Evolutionary conservation across 2,113 vertebrate species (phyloP).

Genomic region (Tachuris rubrigastra): DNA sequence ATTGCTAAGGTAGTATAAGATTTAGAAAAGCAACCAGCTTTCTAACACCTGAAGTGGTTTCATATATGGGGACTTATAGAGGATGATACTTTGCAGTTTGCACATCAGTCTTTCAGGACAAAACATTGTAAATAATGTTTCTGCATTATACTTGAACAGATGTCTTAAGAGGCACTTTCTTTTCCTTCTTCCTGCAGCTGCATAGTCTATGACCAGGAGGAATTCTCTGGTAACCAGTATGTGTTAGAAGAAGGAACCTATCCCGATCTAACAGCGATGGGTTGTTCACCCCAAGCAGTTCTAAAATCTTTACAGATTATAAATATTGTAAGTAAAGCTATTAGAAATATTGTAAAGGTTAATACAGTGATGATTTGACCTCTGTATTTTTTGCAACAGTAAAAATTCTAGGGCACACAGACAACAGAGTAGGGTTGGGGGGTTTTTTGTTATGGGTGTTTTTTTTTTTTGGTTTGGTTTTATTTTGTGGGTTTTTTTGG

Average conservation of each 20-base stretch:
- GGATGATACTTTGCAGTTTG: neutral
- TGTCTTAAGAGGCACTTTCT: neutral
- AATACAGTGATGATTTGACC: neutral
- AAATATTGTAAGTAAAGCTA: slow-evolving; percentile 82
- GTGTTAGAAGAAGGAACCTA: slow-evolving; percentile 93
- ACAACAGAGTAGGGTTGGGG: neutral
- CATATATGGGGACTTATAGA: neutral
- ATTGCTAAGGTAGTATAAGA: neutral
- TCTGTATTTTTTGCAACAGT: neutral
- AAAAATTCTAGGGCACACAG: neutral
- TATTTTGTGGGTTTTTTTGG: too few relatives aligned
- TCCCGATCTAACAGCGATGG: slow-evolving; percentile 81
- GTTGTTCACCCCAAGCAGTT: slow-evolving; percentile 75
- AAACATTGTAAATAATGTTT: neutral
- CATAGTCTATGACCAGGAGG: slow-evolving; percentile 84
- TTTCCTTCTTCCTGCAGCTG: slow-evolving; percentile 77
- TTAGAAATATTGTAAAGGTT: slow-evolving; percentile 66
- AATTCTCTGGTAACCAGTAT: slow-evolving; percentile 87
- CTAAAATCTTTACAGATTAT: slow-evolving; percentile 83
- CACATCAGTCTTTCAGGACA: neutral
- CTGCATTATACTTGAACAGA: neutral
- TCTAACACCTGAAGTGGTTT: neutral
- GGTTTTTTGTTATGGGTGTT: neutral
- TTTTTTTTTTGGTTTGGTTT: neutral
- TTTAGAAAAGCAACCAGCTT: neutral